phyloP scores from a whole-genome alignment of 2,797 vertebrate genomes.

The Urosaurus nigricauda region DNA sequence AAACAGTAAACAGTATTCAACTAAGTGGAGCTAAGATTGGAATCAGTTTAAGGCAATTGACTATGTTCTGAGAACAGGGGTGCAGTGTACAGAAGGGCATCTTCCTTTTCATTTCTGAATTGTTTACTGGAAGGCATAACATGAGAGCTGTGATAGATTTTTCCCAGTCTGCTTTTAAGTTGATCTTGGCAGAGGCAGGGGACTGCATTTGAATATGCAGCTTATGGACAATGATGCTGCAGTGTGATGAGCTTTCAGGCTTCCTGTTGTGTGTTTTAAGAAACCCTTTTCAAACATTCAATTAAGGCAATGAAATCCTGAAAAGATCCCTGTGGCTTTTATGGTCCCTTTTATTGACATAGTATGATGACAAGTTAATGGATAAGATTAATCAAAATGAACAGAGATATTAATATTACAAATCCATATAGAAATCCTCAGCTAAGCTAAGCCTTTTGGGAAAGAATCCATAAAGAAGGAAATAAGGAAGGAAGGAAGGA shows the following conservation, averaged over 20 bases:
- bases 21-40: not conserved
- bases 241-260: not conserved
- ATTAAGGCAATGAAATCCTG: conserved; percentile 20
- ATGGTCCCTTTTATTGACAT: conserved; percentile 22
- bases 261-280: not conserved
- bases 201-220: not conserved
- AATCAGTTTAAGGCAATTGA: not conserved
- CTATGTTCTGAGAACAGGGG: not conserved
- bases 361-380: not conserved
- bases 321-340: not conserved
- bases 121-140: not conserved
- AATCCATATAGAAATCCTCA: not conserved
- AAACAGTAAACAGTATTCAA: not conserved
- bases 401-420: not conserved
- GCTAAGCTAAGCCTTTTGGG: not conserved
- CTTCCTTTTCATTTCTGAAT: not conserved
- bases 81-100: not conserved
- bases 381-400: conserved; percentile 37
- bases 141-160: not conserved
- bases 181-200: not conserved
- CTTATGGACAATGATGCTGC: not conserved
- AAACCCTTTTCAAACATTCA: not conserved
- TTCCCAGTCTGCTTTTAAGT: accelerated
- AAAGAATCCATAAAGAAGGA: not conserved
- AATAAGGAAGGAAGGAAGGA: not conserved